These are phyloP conservation scores for Buphagus erythrorhynchus DNA, from an alignment of 2,797 vertebrate genomes.

Conservation along the genomic window DNA sequence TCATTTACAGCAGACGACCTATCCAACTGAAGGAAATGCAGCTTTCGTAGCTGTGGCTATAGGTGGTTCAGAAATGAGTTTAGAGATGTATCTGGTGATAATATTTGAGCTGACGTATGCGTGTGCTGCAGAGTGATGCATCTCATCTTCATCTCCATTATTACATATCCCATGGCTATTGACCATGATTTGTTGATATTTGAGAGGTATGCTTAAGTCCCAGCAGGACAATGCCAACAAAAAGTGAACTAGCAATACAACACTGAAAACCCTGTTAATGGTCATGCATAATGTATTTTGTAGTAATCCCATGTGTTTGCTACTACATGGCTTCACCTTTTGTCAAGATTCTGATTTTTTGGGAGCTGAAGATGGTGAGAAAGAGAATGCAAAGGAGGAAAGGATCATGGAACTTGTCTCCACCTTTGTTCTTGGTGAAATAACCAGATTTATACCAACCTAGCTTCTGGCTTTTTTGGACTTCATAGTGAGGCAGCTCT, in stretches of 20 bases:
- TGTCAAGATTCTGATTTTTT: not conserved
- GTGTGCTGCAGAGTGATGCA: not conserved
- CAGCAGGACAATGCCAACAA: not conserved
- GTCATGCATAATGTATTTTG: not conserved
- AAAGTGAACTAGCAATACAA: not conserved
- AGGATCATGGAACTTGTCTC: rapidly evolving
- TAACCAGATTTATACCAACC: not conserved
- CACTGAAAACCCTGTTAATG: not conserved
- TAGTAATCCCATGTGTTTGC: not conserved
- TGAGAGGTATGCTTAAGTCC: not conserved
- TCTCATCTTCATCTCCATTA: not conserved
- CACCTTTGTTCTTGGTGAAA: rapidly evolving
- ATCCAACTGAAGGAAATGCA: not conserved
- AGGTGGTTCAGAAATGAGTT: not conserved
- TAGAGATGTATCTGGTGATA: not conserved
- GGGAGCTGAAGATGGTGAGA: not conserved
- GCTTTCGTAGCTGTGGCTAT: not conserved
- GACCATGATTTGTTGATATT: not conserved
- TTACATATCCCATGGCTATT: not conserved
- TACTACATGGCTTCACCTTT: not conserved
- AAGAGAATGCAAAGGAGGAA: not conserved
- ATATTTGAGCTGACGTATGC: not conserved
- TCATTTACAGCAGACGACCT: not conserved
- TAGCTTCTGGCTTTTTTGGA: not conserved
- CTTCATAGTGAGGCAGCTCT: not conserved